Conservation (phyloP, 2,888 invertebrate genomes). For the Synanthedon myopaeformis region DNA sequence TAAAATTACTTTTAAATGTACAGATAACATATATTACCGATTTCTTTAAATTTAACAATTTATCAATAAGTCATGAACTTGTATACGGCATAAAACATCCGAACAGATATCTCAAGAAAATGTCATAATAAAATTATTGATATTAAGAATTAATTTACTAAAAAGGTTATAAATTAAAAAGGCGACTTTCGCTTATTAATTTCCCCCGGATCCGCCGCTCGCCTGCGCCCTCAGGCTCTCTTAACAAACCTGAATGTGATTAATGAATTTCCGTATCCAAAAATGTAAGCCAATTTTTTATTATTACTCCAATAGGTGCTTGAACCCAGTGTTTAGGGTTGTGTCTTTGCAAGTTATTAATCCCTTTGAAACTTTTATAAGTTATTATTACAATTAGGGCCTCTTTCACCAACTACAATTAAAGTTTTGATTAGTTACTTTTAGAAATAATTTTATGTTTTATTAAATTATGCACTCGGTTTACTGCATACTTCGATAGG, state of each 20-base stretch:
- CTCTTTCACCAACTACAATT: too few species aligned
- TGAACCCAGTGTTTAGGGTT: constrained; percentile 34
- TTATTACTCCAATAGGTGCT: constrained; percentile 25
- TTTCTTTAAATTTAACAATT: too few species aligned
- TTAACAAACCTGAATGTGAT: constrained; percentile 32
- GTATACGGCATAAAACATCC: background rate
- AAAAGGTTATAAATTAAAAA: constrained; percentile 33
- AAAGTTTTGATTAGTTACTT: too few species aligned
- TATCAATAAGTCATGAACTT: too few species aligned
- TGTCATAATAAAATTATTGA: constrained; percentile 27
- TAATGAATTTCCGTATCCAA: constrained; percentile 43
- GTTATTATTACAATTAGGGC: too few species aligned
- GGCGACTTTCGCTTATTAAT: constrained; percentile 22
- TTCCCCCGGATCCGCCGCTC: constrained; percentile 11
- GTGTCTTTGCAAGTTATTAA: constrained; percentile 1
- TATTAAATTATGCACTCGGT: too few species aligned
- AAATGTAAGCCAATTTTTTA: constrained; percentile 11
- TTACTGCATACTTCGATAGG: too few species aligned
- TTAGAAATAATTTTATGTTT: too few species aligned
- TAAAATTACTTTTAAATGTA: too few species aligned
- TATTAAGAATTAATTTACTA: constrained; percentile 34
- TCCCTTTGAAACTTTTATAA: constrained; percentile 1
- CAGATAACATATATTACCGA: too few species aligned
- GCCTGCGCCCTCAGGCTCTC: constrained; percentile 21
- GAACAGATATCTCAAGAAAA: constrained; percentile 1